Conservation (phyloP, 2,797 vertebrate genomes). For the Brachyalestes nurse region DNA sequence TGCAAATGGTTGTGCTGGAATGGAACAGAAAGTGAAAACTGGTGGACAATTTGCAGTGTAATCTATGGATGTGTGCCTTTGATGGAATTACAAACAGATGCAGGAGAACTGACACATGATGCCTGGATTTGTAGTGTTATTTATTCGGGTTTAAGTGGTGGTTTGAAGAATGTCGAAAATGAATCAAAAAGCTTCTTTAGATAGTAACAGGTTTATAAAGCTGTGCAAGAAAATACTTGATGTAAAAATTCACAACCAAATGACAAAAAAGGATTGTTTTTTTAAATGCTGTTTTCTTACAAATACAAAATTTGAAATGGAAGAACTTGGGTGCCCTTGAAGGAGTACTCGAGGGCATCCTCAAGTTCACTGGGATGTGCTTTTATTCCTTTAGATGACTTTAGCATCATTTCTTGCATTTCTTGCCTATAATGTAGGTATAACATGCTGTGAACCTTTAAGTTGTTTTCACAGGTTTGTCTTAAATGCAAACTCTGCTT, state of each 20-base stretch:
- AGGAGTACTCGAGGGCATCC: not conserved
- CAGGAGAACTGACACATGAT: not conserved
- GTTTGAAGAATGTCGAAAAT: slow-evolving; percentile 14
- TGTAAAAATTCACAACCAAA: slow-evolving; percentile 25
- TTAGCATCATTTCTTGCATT: slow-evolving; percentile 30
- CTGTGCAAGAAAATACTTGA: slow-evolving; percentile 30
- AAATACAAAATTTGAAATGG: not conserved
- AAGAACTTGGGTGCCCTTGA: slow-evolving; percentile 19
- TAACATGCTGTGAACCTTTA: slow-evolving; percentile 41
- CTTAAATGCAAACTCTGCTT: slow-evolving; percentile 45
- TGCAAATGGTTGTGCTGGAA: slow-evolving; percentile 22
- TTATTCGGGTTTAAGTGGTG: slow-evolving; percentile 34
- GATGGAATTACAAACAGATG: slow-evolving; percentile 9
- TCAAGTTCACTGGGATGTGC: not conserved
- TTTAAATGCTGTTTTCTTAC: slow-evolving; percentile 10
- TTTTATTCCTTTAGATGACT: slow-evolving; percentile 36
- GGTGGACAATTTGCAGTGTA: slow-evolving; percentile 31
- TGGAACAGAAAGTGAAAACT: slow-evolving; percentile 18
- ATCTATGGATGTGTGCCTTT: slow-evolving; percentile 27
- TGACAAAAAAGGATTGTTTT: not conserved
- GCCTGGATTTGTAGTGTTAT: slow-evolving; percentile 36
- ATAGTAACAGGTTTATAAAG: not conserved
- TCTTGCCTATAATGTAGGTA: slow-evolving; percentile 38
- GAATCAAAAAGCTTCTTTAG: slow-evolving; percentile 24
- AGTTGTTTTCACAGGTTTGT: slow-evolving; percentile 38